Evolutionary conservation across 2,113 vertebrate genomes (phyloP).

Genomic region (Motacilla tschutschensis): DNA sequence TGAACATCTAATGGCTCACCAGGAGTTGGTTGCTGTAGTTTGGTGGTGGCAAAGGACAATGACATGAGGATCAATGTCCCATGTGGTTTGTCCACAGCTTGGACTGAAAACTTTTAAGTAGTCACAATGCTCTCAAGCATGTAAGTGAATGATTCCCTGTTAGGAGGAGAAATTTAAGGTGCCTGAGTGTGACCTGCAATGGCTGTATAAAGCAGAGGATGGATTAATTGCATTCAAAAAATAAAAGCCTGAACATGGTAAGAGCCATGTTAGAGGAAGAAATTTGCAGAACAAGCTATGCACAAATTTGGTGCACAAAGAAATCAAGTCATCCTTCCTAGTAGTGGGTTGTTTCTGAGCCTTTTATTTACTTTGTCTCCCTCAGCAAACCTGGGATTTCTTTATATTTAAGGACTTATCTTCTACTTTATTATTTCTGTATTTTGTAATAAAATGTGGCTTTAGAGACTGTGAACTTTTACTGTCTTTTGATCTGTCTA

Average conservation of each 20-base stretch:
- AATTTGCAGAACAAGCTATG: not conserved
- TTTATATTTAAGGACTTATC: not conserved
- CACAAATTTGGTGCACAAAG: not conserved
- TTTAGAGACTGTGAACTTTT: not conserved
- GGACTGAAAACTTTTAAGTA: not conserved
- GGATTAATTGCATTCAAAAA: not conserved
- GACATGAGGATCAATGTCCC: not conserved
- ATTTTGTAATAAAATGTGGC: slow-evolving; percentile 7
- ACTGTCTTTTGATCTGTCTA: not conserved
- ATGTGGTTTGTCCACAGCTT: not conserved
- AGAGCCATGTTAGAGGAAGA: not conserved
- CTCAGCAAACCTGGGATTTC: not conserved
- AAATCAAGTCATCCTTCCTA: not conserved
- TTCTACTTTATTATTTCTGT: not conserved
- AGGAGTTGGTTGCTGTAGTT: not conserved
- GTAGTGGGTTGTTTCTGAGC: not conserved
- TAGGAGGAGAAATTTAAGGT: not conserved
- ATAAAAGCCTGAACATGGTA: not conserved
- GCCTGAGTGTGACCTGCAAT: not conserved
- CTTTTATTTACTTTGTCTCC: not conserved
- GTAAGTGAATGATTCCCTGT: not conserved
- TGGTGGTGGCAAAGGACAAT: not conserved
- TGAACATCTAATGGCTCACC: not conserved
- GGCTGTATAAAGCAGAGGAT: not conserved
- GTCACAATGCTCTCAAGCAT: not conserved